A percentile compares a stretch with the other conserved stretches of the same genome.
Conservation (phyloP, 2,888 invertebrate species). For the Andrena fulva region DNA sequence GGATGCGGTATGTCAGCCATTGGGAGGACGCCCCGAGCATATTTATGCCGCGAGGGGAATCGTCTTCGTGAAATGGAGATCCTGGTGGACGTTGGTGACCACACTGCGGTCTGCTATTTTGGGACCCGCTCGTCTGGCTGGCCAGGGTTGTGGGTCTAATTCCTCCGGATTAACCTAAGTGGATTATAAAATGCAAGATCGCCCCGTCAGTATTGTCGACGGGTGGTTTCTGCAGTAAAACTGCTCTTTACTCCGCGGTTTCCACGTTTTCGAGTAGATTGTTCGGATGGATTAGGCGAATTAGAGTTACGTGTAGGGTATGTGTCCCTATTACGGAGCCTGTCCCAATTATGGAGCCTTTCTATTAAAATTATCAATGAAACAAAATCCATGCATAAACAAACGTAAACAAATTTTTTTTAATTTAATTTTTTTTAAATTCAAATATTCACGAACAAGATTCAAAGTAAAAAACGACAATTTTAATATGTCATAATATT, state of each 20-base stretch:
- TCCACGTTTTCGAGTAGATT: neutral
- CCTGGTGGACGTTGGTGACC: slow-evolving; percentile 15
- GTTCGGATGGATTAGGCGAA: no score
- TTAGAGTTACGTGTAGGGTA: no score
- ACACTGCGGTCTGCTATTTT: slow-evolving; percentile 20
- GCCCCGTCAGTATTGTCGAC: neutral
- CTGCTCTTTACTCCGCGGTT: neutral
- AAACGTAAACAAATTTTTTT: no score
- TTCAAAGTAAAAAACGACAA: no score
- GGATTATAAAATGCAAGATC: neutral
- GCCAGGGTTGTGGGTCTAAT: slow-evolving; percentile 11
- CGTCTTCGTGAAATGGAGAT: slow-evolving; percentile 24
- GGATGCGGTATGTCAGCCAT: slow-evolving; percentile 26
- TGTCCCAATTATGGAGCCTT: no score
- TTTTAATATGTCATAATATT: no score
- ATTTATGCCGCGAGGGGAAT: slow-evolving; percentile 47
- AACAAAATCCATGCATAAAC: no score
- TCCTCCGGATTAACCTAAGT: slow-evolving; percentile 16
- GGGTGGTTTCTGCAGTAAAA: neutral
- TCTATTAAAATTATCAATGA: no score
- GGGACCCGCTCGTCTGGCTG: neutral
- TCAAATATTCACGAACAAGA: no score
- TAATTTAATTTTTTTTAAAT: no score
- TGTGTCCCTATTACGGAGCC: no score
- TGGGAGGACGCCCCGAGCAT: slow-evolving; percentile 26